These are phyloP conservation scores for Sebastes oblongus DNA, from an alignment of 2,797 vertebrate genomes.

Conservation along the genomic window DNA sequence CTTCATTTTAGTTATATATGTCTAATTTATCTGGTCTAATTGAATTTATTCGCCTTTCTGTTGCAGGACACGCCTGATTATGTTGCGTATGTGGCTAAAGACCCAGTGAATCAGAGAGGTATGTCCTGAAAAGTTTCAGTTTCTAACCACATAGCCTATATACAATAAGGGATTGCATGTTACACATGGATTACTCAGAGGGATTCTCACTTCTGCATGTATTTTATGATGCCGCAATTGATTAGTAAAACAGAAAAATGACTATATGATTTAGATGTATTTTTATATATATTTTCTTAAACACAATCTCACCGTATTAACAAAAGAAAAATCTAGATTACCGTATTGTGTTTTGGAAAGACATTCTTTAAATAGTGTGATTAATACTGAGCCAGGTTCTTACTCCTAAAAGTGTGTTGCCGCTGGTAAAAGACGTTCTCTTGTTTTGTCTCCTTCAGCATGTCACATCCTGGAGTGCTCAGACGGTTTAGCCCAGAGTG, in stretches of 20 bases:
- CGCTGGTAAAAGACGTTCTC: neutral
- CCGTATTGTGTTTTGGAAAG: neutral
- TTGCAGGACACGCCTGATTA: conserved; percentile 94
- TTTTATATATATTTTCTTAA: neutral
- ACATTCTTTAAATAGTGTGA: neutral
- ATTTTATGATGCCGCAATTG: neutral
- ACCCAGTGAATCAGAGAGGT: conserved; percentile 99
- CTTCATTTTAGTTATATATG: conserved; percentile 40
- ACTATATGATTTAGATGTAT: neutral
- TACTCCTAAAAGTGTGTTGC: no score
- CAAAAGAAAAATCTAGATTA: no score
- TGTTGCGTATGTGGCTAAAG: conserved; percentile 97
- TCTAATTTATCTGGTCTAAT: conserved; percentile 37
- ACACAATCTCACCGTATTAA: neutral
- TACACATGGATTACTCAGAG: neutral
- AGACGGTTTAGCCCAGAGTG: conserved; percentile 92
- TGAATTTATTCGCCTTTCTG: conserved; percentile 36
- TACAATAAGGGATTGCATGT: neutral
- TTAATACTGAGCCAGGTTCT: neutral
- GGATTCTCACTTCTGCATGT: neutral
- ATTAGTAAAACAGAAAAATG: neutral
- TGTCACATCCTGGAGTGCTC: conserved; percentile 98
- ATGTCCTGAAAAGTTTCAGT: conserved; percentile 25
- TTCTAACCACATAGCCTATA: neutral
- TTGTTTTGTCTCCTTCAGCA: conserved; percentile 75